Evolutionary conservation across 2,888 invertebrate species (phyloP).

Genomic region (Thecocarcelia acutangulata): DNA sequence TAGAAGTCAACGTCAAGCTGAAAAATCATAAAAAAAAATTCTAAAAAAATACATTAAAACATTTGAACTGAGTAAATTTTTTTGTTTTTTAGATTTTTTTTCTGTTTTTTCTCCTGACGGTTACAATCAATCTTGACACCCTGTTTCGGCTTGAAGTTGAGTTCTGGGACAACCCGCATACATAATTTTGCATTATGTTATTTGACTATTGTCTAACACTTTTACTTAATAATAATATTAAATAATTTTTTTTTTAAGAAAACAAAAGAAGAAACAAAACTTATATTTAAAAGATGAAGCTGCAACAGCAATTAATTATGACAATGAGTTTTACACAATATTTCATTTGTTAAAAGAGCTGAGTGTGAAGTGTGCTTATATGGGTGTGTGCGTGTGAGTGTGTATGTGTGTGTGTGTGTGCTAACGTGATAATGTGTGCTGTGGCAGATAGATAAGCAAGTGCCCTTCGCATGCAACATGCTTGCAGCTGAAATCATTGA

Average conservation of each 20-base stretch:
- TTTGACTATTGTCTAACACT: conserved; percentile 30
- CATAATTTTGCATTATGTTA: conserved; percentile 2
- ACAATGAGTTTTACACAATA: conserved; percentile 55
- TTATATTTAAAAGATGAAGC: conserved; percentile 2
- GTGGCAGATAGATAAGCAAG: conserved; percentile 21
- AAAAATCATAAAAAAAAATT: no score
- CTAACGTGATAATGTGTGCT: conserved; percentile 25
- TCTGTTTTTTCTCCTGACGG: no score
- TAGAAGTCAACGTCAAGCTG: no score
- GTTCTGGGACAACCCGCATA: no score
- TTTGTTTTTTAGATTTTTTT: no score
- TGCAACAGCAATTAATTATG: conserved; percentile 54
- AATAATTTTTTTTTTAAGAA: conserved; percentile 38
- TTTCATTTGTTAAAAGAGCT: conserved; percentile 19
- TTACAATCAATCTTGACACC: no score
- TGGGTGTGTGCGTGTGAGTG: not conserved
- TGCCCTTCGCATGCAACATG: conserved; percentile 64
- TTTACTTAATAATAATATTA: conserved; percentile 39
- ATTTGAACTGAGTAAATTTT: no score
- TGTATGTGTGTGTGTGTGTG: not conserved
- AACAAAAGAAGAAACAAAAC: not conserved
- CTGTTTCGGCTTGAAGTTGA: no score
- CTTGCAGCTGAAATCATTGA: conserved; percentile 42
- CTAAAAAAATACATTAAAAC: no score
- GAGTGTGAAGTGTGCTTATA: not conserved